Base-by-base conservation (phyloP, 2,888 invertebrate genomes). In the Eremobia ochroleuca region DNA sequence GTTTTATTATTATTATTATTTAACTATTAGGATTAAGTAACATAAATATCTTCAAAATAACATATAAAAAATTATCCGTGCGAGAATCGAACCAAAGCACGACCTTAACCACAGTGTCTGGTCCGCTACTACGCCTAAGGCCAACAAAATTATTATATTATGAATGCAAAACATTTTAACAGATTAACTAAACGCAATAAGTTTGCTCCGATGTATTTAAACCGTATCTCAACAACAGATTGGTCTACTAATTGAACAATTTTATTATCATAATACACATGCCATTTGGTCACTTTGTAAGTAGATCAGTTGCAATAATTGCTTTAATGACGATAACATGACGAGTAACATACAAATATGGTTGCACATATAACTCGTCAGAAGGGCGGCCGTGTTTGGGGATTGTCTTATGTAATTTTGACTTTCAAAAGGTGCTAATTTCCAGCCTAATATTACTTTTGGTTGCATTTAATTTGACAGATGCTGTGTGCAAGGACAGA, bases 221-320 rank as follows among this genome's bases (percentile, higher is more conserved):
- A 73, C 34, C 3, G 34, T 31, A 76, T 58, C 55, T n/a, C n/a
- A n/a, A 65, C 55, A 76, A 46, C 43, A 73, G 18, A 66, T 59
- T 43, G 28, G 2, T 34, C 4, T 73, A 73, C 73, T 52, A 34
- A 66, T 73, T 61, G 34, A 21, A 43, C 2, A 18, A 66, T 55
- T 64, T 59, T 62, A 82, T 82, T 74, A 67, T 73, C 75, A 82
- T 61, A 64, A 18, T 65, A 62, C 62, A 74, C 46, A 37, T 18
- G n/a, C 5, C 28, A 31, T 52, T 43, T 34, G 34, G 62, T 62
- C 18, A 43, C 28, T 18, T 28, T 28, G 69, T 43, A 37, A 37
- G 15, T 55, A 37, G 25, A 78, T 82, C 34, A 8, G 31, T 66
- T 58, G 21, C 3, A n/a, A 34, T 25, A 52, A 65, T 74, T 59